These are phyloP conservation scores for Zapornia atra DNA, from an alignment of 2,113 vertebrate species.

Conservation along the genomic window DNA sequence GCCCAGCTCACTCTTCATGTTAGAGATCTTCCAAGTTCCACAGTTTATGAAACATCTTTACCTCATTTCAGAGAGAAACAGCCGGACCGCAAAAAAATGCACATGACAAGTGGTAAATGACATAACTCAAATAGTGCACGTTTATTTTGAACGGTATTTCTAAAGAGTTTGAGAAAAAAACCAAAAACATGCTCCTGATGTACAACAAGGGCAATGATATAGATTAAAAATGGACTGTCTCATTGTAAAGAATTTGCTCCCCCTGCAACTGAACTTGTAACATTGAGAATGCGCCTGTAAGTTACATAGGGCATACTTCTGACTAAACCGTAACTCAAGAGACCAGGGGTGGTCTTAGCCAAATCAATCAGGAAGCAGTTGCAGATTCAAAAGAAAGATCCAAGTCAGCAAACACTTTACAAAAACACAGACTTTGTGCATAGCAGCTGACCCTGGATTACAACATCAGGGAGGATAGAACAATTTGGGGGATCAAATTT, in stretches of 20 bases:
- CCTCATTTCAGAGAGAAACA: background rate
- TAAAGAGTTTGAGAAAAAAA: conserved; percentile 57
- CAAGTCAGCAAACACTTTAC: conserved; percentile 59
- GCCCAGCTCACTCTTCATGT: background rate
- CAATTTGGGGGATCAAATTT: conserved; percentile 7
- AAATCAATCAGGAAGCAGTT: conserved; percentile 58
- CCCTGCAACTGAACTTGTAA: conserved; percentile 49
- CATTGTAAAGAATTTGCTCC: conserved; percentile 45
- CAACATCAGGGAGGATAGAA: conserved; percentile 21
- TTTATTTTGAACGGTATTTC: conserved; percentile 66
- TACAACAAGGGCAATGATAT: conserved; percentile 51
- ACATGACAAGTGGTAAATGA: conserved; percentile 2
- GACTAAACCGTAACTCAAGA: conserved; percentile 43
- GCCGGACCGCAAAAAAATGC: background rate
- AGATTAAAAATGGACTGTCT: conserved; percentile 53
- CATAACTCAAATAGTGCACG: conserved; percentile 64
- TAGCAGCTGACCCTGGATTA: conserved; percentile 57
- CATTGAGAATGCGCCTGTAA: conserved; percentile 10
- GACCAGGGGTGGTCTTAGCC: conserved; percentile 8
- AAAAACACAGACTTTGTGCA: conserved; percentile 50
- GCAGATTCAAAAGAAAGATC: conserved; percentile 56
- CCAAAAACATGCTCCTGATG: conserved; percentile 64
- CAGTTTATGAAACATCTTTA: background rate
- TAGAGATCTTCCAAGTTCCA: background rate
- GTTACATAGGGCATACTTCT: conserved; percentile 12